Evolutionary conservation across 1,140 invertebrate species (phyloP).

Genomic region (Tenebrio molitor): DNA sequence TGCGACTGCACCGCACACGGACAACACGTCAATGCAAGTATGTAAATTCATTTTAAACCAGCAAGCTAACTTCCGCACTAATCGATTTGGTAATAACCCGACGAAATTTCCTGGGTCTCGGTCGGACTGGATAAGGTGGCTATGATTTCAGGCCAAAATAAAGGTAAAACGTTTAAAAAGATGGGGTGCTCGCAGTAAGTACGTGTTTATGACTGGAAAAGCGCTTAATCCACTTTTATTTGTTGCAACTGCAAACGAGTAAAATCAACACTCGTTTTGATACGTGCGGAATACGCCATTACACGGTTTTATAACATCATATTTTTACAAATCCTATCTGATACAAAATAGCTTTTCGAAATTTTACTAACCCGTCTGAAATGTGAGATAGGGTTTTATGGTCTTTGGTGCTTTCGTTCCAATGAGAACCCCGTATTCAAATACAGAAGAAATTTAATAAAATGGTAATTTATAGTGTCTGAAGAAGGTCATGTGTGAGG

Average conservation of each 20-base stretch:
- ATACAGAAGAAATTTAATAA: too few relatives aligned
- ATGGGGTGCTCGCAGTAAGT: constrained; percentile 15
- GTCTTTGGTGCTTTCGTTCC: too few relatives aligned
- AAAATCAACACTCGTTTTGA: constrained; percentile 38
- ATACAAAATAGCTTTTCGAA: constrained; percentile 6
- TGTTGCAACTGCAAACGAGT: constrained; percentile 40
- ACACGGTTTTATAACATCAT: constrained; percentile 28
- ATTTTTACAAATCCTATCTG: constrained; percentile 5
- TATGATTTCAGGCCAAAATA: background rate
- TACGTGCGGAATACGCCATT: constrained; percentile 31
- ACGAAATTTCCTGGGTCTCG: too few relatives aligned
- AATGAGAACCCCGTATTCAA: too few relatives aligned
- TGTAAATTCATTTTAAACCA: too few relatives aligned
- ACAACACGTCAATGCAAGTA: too few relatives aligned
- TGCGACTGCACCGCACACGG: too few relatives aligned
- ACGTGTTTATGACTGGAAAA: constrained; percentile 36
- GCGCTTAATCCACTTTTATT: constrained; percentile 43
- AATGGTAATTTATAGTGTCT: too few relatives aligned
- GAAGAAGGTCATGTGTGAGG: too few relatives aligned
- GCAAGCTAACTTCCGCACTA: too few relatives aligned
- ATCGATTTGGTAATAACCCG: too few relatives aligned
- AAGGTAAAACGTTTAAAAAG: constrained; percentile 34
- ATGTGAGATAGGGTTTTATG: background rate
- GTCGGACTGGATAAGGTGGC: background rate
- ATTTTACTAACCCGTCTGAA: background rate